phyloP scores from a whole-genome alignment of 1,140 invertebrate species.

The Saccostrea glomerata region DNA sequence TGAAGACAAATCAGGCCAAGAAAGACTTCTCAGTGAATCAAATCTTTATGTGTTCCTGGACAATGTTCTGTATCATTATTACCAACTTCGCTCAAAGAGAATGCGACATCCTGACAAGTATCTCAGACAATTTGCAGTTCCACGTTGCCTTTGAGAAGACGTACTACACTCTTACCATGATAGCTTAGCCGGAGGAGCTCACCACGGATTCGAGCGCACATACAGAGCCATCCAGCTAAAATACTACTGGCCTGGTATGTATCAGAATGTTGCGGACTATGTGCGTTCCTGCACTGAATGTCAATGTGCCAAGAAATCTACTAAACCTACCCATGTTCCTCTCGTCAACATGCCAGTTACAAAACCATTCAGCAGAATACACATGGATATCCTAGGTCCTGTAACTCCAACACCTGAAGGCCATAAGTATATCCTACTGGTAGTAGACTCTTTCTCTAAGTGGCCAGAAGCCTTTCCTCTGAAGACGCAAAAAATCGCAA shows the following conservation, averaged over 20 bases:
- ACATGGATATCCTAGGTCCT: slow-evolving; percentile 9
- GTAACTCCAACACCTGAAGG: not conserved
- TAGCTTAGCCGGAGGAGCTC: slow-evolving; percentile 48
- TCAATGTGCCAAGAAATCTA: slow-evolving; percentile 23
- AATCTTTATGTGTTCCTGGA: slow-evolving; percentile 47
- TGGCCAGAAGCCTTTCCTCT: slow-evolving; percentile 58
- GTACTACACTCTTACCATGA: slow-evolving; percentile 53
- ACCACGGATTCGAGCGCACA: slow-evolving; percentile 37
- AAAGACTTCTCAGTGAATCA: not conserved
- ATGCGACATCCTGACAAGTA: no score
- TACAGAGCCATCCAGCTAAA: no score
- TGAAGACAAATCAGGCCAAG: slow-evolving; percentile 25
- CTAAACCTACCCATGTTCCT: not conserved
- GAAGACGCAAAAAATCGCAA: slow-evolving; percentile 52
- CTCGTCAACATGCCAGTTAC: not conserved
- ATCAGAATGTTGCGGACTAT: no score
- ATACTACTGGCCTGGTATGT: no score
- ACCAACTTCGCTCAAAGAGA: slow-evolving; percentile 17
- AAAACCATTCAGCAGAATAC: not conserved
- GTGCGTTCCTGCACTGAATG: no score
- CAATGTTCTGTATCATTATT: slow-evolving; percentile 47
- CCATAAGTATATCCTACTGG: not conserved
- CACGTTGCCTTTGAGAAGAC: no score
- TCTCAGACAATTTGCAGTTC: no score
- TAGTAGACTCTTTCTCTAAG: not conserved